Evolutionary conservation across 2,888 invertebrate species (phyloP).

Genomic region (Oligia strigilis): DNA sequence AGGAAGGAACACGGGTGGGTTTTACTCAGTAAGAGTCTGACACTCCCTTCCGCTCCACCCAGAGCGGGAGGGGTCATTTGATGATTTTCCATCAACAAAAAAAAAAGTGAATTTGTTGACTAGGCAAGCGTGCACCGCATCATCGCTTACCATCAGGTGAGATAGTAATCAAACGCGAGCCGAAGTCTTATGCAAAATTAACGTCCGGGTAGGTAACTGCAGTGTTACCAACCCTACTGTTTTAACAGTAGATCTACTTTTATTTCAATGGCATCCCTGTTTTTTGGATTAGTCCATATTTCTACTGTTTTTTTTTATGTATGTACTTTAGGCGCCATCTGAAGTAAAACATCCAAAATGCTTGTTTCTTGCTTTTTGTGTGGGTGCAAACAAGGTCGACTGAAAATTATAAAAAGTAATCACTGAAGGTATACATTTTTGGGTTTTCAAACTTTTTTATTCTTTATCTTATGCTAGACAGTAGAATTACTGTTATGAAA

Average conservation of each 20-base stretch:
- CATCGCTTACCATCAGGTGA: no score
- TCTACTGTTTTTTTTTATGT: neutral
- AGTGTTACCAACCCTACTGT: neutral
- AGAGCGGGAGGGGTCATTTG: no score
- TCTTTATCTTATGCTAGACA: neutral
- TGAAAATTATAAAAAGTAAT: neutral
- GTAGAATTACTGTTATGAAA: neutral
- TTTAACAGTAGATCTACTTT: neutral
- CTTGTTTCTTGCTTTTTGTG: neutral
- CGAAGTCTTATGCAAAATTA: no score
- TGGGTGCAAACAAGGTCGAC: neutral
- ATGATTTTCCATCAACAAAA: no score
- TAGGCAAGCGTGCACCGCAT: no score
- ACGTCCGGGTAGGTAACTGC: no score
- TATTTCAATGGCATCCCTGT: neutral
- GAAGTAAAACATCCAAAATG: neutral
- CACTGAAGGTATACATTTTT: neutral
- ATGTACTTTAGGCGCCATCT: neutral
- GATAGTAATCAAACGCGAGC: no score
- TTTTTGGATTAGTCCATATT: neutral
- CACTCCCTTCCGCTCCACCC: no score
- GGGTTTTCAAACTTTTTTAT: neutral
- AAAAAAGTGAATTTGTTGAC: no score
- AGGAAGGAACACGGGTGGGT: no score
- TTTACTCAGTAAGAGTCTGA: no score